These are phyloP conservation scores for Hypocryptadius cinnamomeus DNA, from an alignment of 2,113 vertebrate species.

Conservation along the genomic window DNA sequence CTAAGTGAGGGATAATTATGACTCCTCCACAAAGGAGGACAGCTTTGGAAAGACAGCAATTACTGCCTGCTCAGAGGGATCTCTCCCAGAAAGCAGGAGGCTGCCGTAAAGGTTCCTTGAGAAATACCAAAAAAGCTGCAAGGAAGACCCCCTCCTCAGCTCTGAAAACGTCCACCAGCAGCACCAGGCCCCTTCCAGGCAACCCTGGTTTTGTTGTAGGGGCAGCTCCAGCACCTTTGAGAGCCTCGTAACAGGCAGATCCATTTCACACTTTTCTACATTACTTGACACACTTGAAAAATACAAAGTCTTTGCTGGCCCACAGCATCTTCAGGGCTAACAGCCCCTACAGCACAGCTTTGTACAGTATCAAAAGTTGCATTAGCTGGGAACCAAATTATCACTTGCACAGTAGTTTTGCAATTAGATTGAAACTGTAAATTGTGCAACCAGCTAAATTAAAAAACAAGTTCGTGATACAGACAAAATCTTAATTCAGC, in stretches of 20 bases:
- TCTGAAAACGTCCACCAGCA: background rate
- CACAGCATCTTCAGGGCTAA: background rate
- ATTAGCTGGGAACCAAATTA: background rate
- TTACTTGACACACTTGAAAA: background rate
- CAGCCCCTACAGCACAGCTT: background rate
- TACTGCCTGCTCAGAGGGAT: background rate
- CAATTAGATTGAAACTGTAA: slow-evolving; percentile 27
- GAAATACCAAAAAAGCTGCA: background rate
- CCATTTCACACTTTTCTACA: rapidly evolving
- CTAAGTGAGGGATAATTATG: background rate
- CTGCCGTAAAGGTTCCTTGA: background rate
- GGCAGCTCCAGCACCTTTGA: background rate
- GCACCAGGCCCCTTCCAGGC: background rate
- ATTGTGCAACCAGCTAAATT: slow-evolving; percentile 36
- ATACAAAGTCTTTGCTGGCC: background rate
- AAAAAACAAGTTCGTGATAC: background rate
- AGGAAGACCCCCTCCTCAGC: background rate
- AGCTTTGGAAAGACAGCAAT: background rate
- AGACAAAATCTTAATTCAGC: background rate
- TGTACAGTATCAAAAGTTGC: background rate
- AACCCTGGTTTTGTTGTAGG: background rate
- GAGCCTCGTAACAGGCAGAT: background rate
- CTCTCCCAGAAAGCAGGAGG: background rate
- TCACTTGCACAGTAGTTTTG: slow-evolving; percentile 22
- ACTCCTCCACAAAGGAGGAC: background rate